phyloP scores from a whole-genome alignment of 1,140 invertebrate species.

The Lutraria rhynchaena region DNA sequence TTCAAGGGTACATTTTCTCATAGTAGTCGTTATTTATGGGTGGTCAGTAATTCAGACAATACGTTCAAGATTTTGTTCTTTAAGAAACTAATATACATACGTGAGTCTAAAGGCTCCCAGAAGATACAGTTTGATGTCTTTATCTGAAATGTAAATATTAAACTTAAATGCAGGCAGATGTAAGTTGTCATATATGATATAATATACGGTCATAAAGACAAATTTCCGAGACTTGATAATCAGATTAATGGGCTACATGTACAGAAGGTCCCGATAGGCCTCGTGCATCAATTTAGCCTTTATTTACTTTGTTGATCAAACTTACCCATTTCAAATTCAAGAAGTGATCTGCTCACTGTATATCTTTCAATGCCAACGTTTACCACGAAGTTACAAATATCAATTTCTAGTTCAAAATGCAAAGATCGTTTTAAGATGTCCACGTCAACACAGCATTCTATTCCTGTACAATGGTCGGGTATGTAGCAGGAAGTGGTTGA shows the following conservation, averaged over 20 bases:
- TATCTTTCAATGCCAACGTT: slow-evolving; percentile 56
- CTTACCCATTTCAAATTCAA: slow-evolving; percentile 24
- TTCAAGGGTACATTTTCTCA: no score
- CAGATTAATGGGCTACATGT: background rate
- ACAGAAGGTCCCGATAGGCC: background rate
- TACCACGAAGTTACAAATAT: slow-evolving; percentile 48
- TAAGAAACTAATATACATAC: slow-evolving; percentile 10
- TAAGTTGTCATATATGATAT: background rate
- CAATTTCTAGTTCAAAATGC: slow-evolving; percentile 27
- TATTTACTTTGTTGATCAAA: background rate
- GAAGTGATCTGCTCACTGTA: slow-evolving; percentile 29
- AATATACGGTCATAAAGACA: background rate
- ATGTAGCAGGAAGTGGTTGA: slow-evolving; percentile 24
- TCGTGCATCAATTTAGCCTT: background rate
- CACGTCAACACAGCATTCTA: slow-evolving; percentile 57
- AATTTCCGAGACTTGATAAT: background rate
- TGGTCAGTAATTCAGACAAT: no score
- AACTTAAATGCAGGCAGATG: background rate
- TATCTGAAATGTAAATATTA: background rate
- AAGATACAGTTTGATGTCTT: slow-evolving; percentile 14
- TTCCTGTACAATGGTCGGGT: slow-evolving; percentile 43
- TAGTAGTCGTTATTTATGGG: no score
- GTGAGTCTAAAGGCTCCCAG: slow-evolving; percentile 5
- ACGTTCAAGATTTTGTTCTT: no score
- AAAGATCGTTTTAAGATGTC: slow-evolving; percentile 31